These are phyloP conservation scores for Amphiprion clarkii DNA, from an alignment of 2,797 vertebrate genomes.

Conservation along the genomic window DNA sequence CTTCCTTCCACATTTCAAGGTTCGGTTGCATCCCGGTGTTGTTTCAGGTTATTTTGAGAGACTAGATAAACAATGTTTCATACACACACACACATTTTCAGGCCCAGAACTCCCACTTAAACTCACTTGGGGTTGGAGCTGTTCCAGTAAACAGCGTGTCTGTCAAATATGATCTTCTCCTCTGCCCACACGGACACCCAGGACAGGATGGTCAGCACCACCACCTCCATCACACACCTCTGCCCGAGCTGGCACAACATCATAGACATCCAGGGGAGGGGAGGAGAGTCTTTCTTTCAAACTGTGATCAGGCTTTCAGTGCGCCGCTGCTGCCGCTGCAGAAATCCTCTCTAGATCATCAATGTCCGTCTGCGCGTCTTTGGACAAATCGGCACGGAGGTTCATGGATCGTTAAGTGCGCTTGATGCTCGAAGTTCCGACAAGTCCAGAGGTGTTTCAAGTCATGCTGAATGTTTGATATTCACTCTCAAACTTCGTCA, in stretches of 20 bases:
- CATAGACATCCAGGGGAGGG: conserved; percentile 66
- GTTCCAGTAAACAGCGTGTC: conserved; percentile 97
- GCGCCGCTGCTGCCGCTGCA: conserved; percentile 50
- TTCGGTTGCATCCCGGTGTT: conserved; percentile 12
- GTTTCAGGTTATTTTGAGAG: conserved; percentile 15
- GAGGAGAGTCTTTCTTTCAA: conserved; percentile 8
- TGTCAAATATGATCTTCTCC: conserved; percentile 94
- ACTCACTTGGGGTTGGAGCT: conserved; percentile 95
- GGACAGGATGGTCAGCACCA: conserved; percentile 87
- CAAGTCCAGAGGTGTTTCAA: conserved; percentile 51
- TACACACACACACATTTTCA: conserved; percentile 13
- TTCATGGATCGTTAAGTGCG: conserved; percentile 50
- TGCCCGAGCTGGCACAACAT: conserved; percentile 76
- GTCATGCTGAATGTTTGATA: conserved; percentile 66
- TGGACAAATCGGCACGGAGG: conserved; percentile 41
- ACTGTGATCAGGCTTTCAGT: conserved; percentile 49
- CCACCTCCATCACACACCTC: conserved; percentile 86
- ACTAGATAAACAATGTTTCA: conserved; percentile 20
- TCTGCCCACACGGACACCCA: conserved; percentile 92
- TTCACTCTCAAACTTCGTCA: conserved; percentile 56
- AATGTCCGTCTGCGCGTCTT: conserved; percentile 68
- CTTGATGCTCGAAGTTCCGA: conserved; percentile 48
- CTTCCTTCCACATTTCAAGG: conserved; percentile 24
- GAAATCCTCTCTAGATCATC: conserved; percentile 71
- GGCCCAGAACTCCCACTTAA: conserved; percentile 14